A percentile compares a stretch with the other conserved stretches of the same genome.
These are phyloP conservation scores for Hylaeus anthracinus DNA, from an alignment of 1,140 invertebrate species.

Conservation along the genomic window DNA sequence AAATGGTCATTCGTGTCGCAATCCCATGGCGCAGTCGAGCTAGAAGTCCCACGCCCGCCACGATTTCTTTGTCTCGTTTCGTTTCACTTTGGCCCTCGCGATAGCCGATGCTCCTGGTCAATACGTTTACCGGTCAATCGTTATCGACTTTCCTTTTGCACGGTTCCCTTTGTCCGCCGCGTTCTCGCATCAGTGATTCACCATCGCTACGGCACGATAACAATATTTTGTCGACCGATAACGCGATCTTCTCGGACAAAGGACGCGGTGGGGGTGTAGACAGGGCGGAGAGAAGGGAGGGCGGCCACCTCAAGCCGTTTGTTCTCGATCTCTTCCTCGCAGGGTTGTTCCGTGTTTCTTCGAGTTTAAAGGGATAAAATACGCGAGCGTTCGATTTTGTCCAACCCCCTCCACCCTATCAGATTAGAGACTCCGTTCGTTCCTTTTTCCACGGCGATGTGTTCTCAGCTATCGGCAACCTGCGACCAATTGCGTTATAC, in stretches of 20 bases:
- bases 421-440: constrained; percentile 30
- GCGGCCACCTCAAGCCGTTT: constrained; percentile 58
- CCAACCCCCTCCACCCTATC: not conserved
- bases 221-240: constrained; percentile 67
- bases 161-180: constrained; percentile 55
- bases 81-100: constrained; percentile 15
- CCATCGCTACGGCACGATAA: constrained; percentile 63
- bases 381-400: constrained; percentile 22
- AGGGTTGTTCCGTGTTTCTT: constrained; percentile 42
- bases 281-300: not conserved
- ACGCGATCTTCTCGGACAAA: constrained; percentile 64
- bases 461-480: not conserved
- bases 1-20: constrained; percentile 54
- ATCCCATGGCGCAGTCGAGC: constrained; percentile 32
- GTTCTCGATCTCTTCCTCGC: constrained; percentile 37
- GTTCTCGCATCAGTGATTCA: constrained; percentile 65
- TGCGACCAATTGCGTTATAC: constrained; percentile 2
- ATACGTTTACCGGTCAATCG: constrained; percentile 62
- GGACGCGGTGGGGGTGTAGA: constrained; percentile 15
- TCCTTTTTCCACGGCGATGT: not conserved
- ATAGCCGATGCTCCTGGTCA: constrained; percentile 42
- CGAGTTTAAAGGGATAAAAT: constrained; percentile 49
- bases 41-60: constrained; percentile 34
- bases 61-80: constrained; percentile 41
- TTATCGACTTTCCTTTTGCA: constrained; percentile 62